Conservation (phyloP, 1,140 invertebrate genomes). For the Cydia pomonella region DNA sequence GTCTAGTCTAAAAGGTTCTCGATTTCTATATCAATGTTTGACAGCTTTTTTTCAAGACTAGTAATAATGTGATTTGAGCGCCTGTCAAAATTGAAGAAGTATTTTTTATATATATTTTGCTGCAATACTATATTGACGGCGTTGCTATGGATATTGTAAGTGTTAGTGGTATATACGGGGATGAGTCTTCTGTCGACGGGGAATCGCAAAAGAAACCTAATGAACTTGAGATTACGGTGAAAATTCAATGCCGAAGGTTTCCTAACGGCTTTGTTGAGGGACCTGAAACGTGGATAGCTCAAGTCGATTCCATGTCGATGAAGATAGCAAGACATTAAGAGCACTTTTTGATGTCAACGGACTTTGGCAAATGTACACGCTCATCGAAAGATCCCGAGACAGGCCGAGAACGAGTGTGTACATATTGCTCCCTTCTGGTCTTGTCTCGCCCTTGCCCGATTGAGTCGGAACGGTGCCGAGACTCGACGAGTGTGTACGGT, state of each 20-base stretch:
- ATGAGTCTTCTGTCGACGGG: background rate
- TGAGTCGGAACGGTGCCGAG: no score
- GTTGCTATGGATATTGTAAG: background rate
- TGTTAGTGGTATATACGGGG: background rate
- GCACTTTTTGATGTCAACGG: background rate
- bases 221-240: background rate
- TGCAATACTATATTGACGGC: slow-evolving; percentile 2
- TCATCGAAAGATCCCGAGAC: no score
- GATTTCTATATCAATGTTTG: background rate
- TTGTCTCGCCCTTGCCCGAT: no score
- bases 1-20: no score
- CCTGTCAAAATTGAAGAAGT: slow-evolving; percentile 5
- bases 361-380: background rate
- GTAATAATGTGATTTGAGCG: slow-evolving; percentile 1
- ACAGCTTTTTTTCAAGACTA: background rate
- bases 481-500: no score
- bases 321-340: background rate
- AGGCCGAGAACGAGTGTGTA: no score
- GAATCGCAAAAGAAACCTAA: background rate
- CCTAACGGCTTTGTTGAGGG: background rate
- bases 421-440: no score
- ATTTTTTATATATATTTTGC: slow-evolving; percentile 20
- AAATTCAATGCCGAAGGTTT: background rate
- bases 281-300: background rate
- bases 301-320: background rate